Evolutionary conservation across 2,888 invertebrate species (phyloP).

Genomic region (Cetonia aurata): DNA sequence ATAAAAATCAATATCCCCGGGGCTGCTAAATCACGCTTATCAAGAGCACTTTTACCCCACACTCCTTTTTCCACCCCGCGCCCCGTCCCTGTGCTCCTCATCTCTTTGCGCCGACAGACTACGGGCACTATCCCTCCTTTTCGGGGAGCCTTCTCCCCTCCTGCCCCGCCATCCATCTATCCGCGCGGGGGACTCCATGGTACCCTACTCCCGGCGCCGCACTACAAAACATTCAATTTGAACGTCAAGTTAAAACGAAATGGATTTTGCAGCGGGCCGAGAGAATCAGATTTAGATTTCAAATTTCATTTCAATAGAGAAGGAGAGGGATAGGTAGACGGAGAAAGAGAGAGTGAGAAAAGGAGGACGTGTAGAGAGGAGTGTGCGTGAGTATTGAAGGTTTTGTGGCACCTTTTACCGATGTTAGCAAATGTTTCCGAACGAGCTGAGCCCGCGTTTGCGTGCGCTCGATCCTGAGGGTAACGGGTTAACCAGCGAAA

Average conservation of each 20-base stretch:
- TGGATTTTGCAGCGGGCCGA: conserved; percentile 70
- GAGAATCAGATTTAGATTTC: conserved; percentile 68
- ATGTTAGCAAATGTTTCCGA: conserved; percentile 29
- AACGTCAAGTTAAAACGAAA: conserved; percentile 73
- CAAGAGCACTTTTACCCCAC: conserved; percentile 68
- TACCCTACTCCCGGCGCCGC: conserved; percentile 59
- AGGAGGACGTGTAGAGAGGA: conserved; percentile 49
- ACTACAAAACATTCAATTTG: conserved; percentile 74
- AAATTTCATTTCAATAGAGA: conserved; percentile 63
- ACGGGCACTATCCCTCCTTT: conserved; percentile 47
- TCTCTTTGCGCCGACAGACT: conserved; percentile 58
- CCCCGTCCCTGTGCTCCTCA: conserved; percentile 61
- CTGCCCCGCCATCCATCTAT: conserved; percentile 62
- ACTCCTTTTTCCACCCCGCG: conserved; percentile 58
- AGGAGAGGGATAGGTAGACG: neutral
- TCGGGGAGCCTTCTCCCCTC: conserved; percentile 49
- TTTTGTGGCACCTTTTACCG: conserved; percentile 22
- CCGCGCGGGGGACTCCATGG: conserved; percentile 26
- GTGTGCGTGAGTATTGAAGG: conserved; percentile 49
- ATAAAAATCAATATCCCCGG: conserved; percentile 74
- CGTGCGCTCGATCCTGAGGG: conserved; percentile 25
- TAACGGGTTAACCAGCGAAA: conserved; percentile 26
- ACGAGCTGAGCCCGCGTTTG: conserved; percentile 5
- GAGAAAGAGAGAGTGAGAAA: conserved; percentile 44
- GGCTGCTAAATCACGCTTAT: conserved; percentile 82